Percentiles rank a stretch among this genome's conserved stretches.
Conservation (phyloP, 2,888 invertebrate genomes). For the Amblyjoppa fuscipennis region DNA sequence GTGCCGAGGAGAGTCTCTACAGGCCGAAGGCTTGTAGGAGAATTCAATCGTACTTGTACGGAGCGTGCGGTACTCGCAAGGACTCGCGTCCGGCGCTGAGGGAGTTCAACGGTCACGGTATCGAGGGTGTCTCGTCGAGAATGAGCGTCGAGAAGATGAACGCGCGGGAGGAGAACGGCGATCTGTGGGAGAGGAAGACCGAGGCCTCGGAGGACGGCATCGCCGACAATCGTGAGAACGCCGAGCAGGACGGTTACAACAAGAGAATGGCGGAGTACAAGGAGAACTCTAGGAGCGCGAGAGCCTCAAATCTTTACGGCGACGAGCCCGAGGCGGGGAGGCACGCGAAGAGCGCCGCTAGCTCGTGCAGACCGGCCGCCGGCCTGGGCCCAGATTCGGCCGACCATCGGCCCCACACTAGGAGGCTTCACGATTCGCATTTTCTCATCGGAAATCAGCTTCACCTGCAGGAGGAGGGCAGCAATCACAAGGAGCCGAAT, state of each 20-base stretch:
- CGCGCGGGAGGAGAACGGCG: slow-evolving; percentile 24
- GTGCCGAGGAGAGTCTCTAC: slow-evolving; percentile 78
- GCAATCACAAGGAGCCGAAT: slow-evolving; percentile 42
- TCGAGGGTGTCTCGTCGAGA: slow-evolving; percentile 17
- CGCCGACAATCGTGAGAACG: slow-evolving; percentile 9
- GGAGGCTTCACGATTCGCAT: slow-evolving; percentile 64
- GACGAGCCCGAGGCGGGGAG: not conserved
- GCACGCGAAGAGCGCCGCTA: not conserved
- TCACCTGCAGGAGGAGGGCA: slow-evolving; percentile 30
- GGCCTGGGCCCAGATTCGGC: slow-evolving; percentile 1
- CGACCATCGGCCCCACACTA: slow-evolving; percentile 55
- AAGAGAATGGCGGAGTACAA: slow-evolving; percentile 65
- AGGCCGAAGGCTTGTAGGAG: slow-evolving; percentile 74
- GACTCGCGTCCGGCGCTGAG: slow-evolving; percentile 37
- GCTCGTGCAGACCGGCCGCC: not conserved
- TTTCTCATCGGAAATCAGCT: slow-evolving; percentile 57
- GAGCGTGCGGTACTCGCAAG: slow-evolving; percentile 47
- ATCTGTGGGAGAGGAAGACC: not conserved
- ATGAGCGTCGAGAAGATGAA: slow-evolving; percentile 59
- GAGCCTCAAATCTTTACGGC: slow-evolving; percentile 61
- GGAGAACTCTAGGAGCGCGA: slow-evolving; percentile 61
- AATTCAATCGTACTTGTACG: slow-evolving; percentile 73
- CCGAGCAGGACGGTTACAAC: slow-evolving; percentile 51
- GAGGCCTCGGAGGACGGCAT: not conserved
- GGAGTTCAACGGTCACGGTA: slow-evolving; percentile 41